Evolutionary conservation across 2,113 vertebrate genomes (phyloP).

Genomic region (Ibidorhyncha struthersii): DNA sequence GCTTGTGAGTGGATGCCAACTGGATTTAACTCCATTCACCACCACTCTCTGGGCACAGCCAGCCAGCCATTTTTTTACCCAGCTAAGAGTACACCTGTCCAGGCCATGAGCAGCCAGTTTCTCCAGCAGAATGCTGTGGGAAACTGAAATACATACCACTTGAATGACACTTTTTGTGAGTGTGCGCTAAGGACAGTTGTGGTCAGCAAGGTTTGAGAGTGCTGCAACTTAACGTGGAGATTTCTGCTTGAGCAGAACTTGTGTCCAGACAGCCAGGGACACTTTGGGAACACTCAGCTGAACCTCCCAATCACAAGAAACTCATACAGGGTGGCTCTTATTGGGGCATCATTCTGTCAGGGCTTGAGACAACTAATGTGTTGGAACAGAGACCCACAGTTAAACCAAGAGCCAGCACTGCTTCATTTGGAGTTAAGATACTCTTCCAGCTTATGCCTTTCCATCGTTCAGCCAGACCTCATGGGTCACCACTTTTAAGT

Average conservation of each 20-base stretch:
- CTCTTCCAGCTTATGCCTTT: neutral
- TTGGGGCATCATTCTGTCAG: fast-evolving
- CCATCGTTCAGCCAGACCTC: neutral
- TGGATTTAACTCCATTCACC: too few species aligned
- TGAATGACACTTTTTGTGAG: neutral
- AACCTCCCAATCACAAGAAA: neutral
- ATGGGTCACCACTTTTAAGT: fast-evolving
- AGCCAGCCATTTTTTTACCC: too few species aligned
- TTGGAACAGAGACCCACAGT: neutral
- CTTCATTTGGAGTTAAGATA: too few species aligned
- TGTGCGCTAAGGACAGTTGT: neutral
- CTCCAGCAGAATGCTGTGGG: too few species aligned
- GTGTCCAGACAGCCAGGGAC: neutral
- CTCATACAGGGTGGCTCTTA: neutral
- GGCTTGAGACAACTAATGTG: neutral
- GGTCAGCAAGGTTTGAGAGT: neutral
- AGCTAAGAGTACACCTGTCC: too few species aligned
- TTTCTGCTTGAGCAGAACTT: neutral
- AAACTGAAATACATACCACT: neutral
- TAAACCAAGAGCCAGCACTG: too few species aligned
- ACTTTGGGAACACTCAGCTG: too few species aligned
- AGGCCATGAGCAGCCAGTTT: too few species aligned
- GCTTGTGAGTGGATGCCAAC: too few species aligned
- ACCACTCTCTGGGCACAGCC: too few species aligned
- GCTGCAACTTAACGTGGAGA: neutral